These are phyloP conservation scores for Danaus plexippus DNA, from an alignment of 1,140 invertebrate species.

Conservation along the genomic window DNA sequence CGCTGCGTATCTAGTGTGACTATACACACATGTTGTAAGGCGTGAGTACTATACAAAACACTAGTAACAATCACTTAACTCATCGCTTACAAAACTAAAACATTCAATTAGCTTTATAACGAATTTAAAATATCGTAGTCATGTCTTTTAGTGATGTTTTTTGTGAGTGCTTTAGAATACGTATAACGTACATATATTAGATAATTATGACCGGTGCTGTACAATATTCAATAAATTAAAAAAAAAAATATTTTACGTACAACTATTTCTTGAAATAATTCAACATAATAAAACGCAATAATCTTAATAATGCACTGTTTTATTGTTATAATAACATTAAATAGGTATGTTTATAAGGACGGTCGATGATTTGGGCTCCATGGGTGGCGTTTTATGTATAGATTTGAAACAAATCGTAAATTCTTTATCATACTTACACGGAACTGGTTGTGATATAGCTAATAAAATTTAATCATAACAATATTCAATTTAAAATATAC, in stretches of 20 bases:
- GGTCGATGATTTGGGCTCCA: slow-evolving; percentile 1
- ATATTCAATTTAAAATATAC: too few species aligned
- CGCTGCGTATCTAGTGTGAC: too few species aligned
- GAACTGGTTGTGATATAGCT: too few species aligned
- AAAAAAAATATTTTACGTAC: too few species aligned
- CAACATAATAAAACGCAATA: too few species aligned
- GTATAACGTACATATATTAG: background rate
- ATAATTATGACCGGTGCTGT: background rate
- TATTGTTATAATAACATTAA: background rate
- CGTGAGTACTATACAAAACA: too few species aligned
- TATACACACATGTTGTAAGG: too few species aligned
- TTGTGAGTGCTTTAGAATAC: background rate
- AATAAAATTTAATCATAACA: too few species aligned
- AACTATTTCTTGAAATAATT: too few species aligned
- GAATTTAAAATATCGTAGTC: slow-evolving; percentile 15
- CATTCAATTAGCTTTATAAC: slow-evolving; percentile 20
- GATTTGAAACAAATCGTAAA: background rate
- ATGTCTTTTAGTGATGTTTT: slow-evolving; percentile 18
- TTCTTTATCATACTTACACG: too few species aligned
- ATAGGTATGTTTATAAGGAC: slow-evolving; percentile 1
- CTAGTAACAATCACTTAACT: too few species aligned
- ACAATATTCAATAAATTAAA: background rate
- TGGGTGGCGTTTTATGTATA: slow-evolving; percentile 5
- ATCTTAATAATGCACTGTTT: too few species aligned
- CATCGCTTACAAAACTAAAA: background rate